These are phyloP conservation scores for Reinhardtius hippoglossoides DNA, from an alignment of 2,113 vertebrate genomes.

Conservation along the genomic window DNA sequence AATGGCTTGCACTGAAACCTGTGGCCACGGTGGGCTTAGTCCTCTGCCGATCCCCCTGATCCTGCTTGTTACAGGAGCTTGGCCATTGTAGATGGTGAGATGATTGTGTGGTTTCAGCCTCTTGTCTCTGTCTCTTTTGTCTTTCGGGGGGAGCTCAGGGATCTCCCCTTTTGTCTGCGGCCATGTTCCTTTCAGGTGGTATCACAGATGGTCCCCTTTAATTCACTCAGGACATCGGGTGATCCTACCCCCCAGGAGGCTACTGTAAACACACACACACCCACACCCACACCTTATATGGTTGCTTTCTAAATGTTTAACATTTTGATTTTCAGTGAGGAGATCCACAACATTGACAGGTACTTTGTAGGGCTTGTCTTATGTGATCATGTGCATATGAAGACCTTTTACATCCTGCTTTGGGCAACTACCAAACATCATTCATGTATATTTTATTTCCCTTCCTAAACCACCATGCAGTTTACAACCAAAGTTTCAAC, in stretches of 20 bases:
- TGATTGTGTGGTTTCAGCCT: constrained; percentile 81
- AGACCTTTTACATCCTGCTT: background rate
- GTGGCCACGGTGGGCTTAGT: constrained; percentile 76
- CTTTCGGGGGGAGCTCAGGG: constrained; percentile 83
- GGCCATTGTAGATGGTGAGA: constrained; percentile 81
- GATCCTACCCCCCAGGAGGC: constrained; percentile 77
- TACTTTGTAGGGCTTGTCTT: background rate
- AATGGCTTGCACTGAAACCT: constrained; percentile 80
- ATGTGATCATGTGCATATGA: background rate
- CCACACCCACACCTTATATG: background rate
- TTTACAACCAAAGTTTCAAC: constrained; percentile 6
- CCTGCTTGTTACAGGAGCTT: constrained; percentile 81
- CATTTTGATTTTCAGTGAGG: background rate
- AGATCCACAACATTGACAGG: background rate
- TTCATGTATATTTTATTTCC: constrained; percentile 5
- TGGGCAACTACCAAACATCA: background rate
- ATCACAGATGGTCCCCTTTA: constrained; percentile 93
- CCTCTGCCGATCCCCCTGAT: constrained; percentile 80
- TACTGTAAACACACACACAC: constrained; percentile 78
- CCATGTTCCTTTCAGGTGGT: constrained; percentile 89
- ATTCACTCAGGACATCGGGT: constrained; percentile 83
- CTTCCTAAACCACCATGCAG: background rate
- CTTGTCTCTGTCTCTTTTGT: constrained; percentile 87
- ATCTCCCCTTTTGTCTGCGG: constrained; percentile 81
- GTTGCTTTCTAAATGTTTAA: background rate